Evolutionary conservation across 2,113 vertebrate species (phyloP).

Genomic region (Limanda limanda): DNA sequence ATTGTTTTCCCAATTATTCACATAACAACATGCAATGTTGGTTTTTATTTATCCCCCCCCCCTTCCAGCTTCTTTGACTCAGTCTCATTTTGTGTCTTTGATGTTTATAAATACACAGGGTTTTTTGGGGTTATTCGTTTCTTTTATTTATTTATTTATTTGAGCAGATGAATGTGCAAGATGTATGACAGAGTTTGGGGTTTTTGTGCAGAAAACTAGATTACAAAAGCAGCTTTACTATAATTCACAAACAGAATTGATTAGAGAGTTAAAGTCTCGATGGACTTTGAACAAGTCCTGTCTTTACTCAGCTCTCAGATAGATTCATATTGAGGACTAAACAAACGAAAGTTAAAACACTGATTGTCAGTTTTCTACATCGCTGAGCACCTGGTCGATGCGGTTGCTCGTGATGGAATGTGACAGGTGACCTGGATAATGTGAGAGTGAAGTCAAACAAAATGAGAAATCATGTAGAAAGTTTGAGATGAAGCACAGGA

Average conservation of each 20-base stretch:
- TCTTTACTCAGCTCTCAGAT: no score
- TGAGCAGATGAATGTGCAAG: not conserved
- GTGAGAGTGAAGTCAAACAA: no score
- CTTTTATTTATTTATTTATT: not conserved
- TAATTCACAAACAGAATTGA: not conserved
- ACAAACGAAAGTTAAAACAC: no score
- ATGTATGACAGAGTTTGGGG: not conserved
- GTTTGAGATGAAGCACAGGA: no score
- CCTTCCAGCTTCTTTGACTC: constrained; percentile 6
- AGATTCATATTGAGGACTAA: no score
- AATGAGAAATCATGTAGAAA: no score
- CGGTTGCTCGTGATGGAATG: no score
- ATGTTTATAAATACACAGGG: constrained; percentile 2
- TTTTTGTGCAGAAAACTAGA: not conserved
- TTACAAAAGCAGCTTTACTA: not conserved
- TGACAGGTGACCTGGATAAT: no score
- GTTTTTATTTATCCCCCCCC: constrained; percentile 18
- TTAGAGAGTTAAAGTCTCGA: no score
- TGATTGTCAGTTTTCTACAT: no score
- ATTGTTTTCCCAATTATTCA: constrained; percentile 27
- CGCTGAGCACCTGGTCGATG: no score
- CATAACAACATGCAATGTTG: not conserved
- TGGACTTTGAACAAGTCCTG: not conserved
- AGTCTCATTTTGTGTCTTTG: constrained; percentile 1
- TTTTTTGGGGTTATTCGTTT: not conserved